Evolutionary conservation across 2,888 invertebrate species (phyloP), one percentile per base, ranked within the genome.

Genomic region (Xylocampa areola): DNA sequence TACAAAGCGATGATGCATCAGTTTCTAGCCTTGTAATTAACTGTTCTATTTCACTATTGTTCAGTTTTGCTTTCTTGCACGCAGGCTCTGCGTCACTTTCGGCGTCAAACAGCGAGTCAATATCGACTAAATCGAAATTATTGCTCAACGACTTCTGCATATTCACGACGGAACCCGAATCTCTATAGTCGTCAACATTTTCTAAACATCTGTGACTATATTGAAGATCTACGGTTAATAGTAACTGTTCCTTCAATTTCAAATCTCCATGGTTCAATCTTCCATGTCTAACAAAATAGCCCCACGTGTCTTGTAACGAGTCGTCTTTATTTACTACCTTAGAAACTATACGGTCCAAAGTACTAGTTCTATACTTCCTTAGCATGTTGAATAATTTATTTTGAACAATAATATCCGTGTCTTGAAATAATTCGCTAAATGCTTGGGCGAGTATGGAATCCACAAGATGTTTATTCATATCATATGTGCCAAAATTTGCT

Each of bases 121-220:
- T 78, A 60, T 91, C 87, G 2, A 80, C 84, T 10, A 91, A 77
- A 62, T 92, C 91, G 50, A 91, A 91, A 71, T 89, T 87, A 43
- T 75, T 74, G 27, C 72, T 71, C n/a, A 49, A 32, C 65, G 80
- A 54, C 66, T 79, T 53, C 54, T 64, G 53, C 17, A 59, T 30
- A 5, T 30, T 44, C 6, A 43, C 30, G 6, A 43, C 30, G 6
- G 59, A 40, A 19, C 36, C 47, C 0, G 62, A 37, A 17, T 61
- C 45, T 13, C 11, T 39, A 2, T 40, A 40, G 0, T 45, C 37
- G 8, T 67, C 41, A 0, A n/a, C 13, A 41, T 54, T 65, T 44
- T 75, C 68, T 2, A 80, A 16, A 67, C 90, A 90, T 77, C 85
- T 88, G 50, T 90, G 90, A 35, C 27, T 29, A 61, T 75, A 87